phyloP scores from a whole-genome alignment of 92 coral and sea anemone genomes.

The Isaurus tuberculatus region DNA sequence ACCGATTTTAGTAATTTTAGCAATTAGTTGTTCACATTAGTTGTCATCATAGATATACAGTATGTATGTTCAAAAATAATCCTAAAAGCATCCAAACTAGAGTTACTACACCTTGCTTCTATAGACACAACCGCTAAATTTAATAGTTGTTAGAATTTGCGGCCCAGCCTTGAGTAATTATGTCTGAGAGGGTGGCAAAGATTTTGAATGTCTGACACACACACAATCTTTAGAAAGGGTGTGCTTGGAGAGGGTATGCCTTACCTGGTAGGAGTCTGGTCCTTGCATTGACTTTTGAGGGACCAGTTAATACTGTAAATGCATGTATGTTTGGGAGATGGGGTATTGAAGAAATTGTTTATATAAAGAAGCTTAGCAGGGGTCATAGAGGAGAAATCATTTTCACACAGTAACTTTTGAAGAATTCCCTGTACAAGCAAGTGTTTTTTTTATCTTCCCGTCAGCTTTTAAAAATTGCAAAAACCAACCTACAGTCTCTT shows the following conservation, averaged over 20 bases:
- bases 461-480: slow-evolving; percentile 25
- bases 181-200: slow-evolving; percentile 18
- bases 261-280: slow-evolving; percentile 30
- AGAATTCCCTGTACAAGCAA: slow-evolving; percentile 26
- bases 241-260: slow-evolving; percentile 20
- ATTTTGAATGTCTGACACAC: slow-evolving; percentile 15
- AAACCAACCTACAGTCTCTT: slow-evolving; percentile 18
- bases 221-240: slow-evolving; percentile 28
- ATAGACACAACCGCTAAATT: slow-evolving; percentile 18
- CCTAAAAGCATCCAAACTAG: slow-evolving; percentile 13
- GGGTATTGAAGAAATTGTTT: slow-evolving; percentile 30
- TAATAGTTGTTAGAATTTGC: slow-evolving; percentile 1
- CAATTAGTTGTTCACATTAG: slow-evolving; percentile 3
- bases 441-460: neutral
- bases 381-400: slow-evolving; percentile 24
- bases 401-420: slow-evolving; percentile 38
- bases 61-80: slow-evolving; percentile 21
- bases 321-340: slow-evolving; percentile 26
- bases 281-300: slow-evolving; percentile 29
- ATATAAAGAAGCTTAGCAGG: slow-evolving; percentile 31
- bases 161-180: slow-evolving; percentile 14
- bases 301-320: slow-evolving; percentile 35
- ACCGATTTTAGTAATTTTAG: slow-evolving; percentile 6
- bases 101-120: slow-evolving; percentile 25
- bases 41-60: slow-evolving; percentile 11